Conservation (phyloP, 1,140 invertebrate species). For the Gonioctena quinquepunctata region DNA sequence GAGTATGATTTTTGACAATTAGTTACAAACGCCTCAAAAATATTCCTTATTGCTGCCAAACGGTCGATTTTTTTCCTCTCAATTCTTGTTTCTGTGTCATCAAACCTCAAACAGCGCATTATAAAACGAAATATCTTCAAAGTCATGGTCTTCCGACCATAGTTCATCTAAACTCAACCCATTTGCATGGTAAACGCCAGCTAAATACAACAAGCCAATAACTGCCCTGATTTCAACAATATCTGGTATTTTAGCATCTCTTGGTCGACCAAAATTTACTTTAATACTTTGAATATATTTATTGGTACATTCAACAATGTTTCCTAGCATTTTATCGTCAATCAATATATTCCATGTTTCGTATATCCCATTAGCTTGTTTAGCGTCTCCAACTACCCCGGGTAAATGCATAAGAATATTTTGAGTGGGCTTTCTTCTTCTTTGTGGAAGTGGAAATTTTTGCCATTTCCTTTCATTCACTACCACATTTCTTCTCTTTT, state of each 20-base stretch:
- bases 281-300: constrained; percentile 23
- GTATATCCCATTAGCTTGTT: constrained; percentile 22
- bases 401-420: no score
- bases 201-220: constrained; percentile 59
- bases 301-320: constrained; percentile 38
- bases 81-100: constrained; percentile 49
- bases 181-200: constrained; percentile 56
- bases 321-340: constrained; percentile 30
- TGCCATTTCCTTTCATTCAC: no score
- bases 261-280: constrained; percentile 29
- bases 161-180: constrained; percentile 57
- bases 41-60: constrained; percentile 29
- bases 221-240: constrained; percentile 58
- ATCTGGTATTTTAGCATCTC: constrained; percentile 41
- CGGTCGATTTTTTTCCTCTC: constrained; percentile 38
- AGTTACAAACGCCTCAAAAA: constrained; percentile 45
- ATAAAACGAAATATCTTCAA: constrained; percentile 54
- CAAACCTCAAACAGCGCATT: constrained; percentile 59
- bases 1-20: constrained; percentile 38
- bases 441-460: no score
- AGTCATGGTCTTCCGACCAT: constrained; percentile 55
- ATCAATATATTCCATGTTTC: constrained; percentile 39
- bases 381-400: constrained; percentile 29
- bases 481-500: no score
- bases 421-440: no score